Base-by-base conservation (phyloP, 1,140 invertebrate species). In the Globodera rostochiensis region DNA sequence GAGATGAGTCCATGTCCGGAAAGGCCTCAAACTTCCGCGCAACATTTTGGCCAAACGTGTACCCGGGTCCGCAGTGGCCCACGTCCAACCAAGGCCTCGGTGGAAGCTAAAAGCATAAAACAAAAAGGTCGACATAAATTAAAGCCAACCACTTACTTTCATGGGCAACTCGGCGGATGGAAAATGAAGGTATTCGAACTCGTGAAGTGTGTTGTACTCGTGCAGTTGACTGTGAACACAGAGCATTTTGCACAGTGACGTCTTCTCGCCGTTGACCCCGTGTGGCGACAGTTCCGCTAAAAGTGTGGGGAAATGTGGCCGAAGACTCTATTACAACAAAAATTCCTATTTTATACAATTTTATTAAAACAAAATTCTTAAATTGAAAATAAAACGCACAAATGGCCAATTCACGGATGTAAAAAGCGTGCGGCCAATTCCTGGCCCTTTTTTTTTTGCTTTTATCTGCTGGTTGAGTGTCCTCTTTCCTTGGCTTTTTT, bases 81-180 rank as follows among this genome's bases (percentile, higher is more conserved):
- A 36, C 47, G 60, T 86, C 85, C 66, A 87, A 25, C 85, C 85
- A 86, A 1, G 85, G 85, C 47, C 85, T 73, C 9, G 85, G 85
- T 7, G 86, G 85, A 8, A 87, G 49, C 84, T 85, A 21, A 64
- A 84, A 66, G 57, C 74, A 6, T 11, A 71, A 73, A 50, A 36
- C 25, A 50, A n/a, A n/a, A 19, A 21, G 1, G 74, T 79, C n/a
- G 53, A 6, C 13, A 3, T 53, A 3, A 50, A 4, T 25, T 19
- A 79, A 83, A 73, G 4, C 21, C n/a, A n/a, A n/a, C n/a, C 4
- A 53, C 19, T 84, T 78, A 86, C 85, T 25, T 76, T 87, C 83
- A 87, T 83, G 0, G 85, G 85, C 46, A 86, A 49, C 7, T 57
- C 46, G 46, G 82, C 11, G 53, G 50, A 47, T 21, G 77, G 73